Conservation (phyloP, 2,888 invertebrate species). For the Chalcis sispes region DNA sequence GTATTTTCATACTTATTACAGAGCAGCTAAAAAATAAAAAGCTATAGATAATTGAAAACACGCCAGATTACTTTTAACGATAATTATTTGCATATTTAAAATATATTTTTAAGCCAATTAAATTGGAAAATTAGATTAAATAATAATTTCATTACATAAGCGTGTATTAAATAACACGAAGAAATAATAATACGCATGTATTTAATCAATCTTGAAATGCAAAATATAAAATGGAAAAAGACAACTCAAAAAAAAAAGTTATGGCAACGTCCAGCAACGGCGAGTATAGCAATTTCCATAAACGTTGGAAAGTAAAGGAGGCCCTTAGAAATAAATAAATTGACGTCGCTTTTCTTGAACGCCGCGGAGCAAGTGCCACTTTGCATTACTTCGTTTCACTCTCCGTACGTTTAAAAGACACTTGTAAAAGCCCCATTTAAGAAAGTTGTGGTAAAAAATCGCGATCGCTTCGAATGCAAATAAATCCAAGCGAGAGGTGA, state of each 20-base stretch:
- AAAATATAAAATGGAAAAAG: conserved; percentile 9
- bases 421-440: not conserved
- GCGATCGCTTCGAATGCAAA: conserved; percentile 34
- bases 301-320: conserved; percentile 23
- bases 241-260: not conserved
- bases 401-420: not conserved
- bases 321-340: conserved; percentile 42
- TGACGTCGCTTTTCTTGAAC: not conserved
- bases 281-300: conserved; percentile 17
- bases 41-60: conserved; percentile 4
- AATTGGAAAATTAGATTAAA: no score
- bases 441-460: not conserved
- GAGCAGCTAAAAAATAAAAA: not conserved
- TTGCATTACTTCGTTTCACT: conserved; percentile 25
- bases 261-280: not conserved
- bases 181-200: no score
- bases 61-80: no score
- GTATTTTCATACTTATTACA: conserved; percentile 28
- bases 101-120: no score
- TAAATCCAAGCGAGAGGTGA: conserved; percentile 31
- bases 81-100: no score
- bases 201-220: not conserved
- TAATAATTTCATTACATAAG: no score
- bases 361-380: conserved; percentile 14
- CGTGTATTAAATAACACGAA: no score